phyloP scores from a whole-genome alignment of 92 coral and sea anemone genomes.

The Epizoanthus fatuus region DNA sequence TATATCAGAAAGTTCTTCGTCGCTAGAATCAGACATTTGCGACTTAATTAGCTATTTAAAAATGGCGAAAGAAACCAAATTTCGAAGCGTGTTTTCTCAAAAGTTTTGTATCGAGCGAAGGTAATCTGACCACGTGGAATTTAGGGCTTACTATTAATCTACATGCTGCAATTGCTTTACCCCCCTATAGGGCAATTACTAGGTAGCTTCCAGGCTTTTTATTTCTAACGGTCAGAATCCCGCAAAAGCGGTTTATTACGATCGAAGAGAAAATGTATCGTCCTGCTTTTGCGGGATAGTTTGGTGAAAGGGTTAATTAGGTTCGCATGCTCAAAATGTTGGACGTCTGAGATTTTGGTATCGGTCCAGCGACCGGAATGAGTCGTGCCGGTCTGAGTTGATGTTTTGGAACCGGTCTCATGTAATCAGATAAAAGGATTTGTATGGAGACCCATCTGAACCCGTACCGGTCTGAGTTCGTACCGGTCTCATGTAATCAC shows the following conservation, averaged over 20 bases:
- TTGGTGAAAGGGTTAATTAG: constrained; percentile 4
- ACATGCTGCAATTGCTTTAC: constrained; percentile 1
- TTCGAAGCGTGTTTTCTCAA: neutral
- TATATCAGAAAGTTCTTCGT: constrained; percentile 41
- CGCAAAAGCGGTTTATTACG: constrained; percentile 12
- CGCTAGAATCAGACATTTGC: constrained; percentile 3
- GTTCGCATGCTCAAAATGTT: too few species aligned
- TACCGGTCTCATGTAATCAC: too few species aligned
- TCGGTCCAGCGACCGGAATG: too few species aligned
- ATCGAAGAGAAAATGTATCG: neutral
- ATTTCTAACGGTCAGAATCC: constrained; percentile 9
- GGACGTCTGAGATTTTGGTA: too few species aligned
- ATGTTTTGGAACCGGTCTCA: too few species aligned
- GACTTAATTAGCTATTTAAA: constrained; percentile 8
- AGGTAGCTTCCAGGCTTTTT: constrained; percentile 21
- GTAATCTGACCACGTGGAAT: constrained; percentile 1
- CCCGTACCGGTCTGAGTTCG: too few species aligned
- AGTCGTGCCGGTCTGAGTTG: too few species aligned
- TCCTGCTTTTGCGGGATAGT: constrained; percentile 1
- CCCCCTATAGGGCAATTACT: constrained; percentile 11
- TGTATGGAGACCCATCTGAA: too few species aligned
- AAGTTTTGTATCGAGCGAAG: constrained; percentile 4
- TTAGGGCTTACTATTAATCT: constrained; percentile 10
- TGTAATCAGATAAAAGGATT: too few species aligned
- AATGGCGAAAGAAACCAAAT: constrained; percentile 32